phyloP scores from a whole-genome alignment of 2,113 vertebrate genomes.

The Chaetura pelagica region DNA sequence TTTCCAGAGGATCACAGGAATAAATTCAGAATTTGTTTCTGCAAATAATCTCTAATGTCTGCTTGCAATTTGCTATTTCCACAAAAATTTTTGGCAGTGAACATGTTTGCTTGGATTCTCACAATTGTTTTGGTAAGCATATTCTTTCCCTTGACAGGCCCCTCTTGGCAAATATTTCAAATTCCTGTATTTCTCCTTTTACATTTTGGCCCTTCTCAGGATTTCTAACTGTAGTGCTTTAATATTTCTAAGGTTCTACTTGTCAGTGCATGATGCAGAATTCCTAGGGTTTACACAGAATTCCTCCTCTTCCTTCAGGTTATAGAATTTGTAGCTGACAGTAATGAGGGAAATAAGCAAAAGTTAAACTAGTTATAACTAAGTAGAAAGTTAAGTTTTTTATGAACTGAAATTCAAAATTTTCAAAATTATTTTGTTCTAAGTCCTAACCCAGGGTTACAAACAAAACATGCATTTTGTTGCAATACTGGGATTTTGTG shows the following conservation, averaged over 20 bases:
- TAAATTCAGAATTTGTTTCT: not conserved
- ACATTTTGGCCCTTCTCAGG: not conserved
- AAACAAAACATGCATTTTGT: not conserved
- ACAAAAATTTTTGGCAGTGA: constrained; percentile 36
- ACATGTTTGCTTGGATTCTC: constrained; percentile 53
- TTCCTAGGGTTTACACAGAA: not conserved
- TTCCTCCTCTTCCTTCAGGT: not conserved
- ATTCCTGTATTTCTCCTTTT: constrained; percentile 31
- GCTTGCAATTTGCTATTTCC: constrained; percentile 41
- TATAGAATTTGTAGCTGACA: not conserved
- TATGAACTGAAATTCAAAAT: not conserved
- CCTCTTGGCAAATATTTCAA: constrained; percentile 44
- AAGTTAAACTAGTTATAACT: not conserved
- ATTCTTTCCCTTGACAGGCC: constrained; percentile 44
- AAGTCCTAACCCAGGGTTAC: not conserved
- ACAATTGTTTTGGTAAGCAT: constrained; percentile 45
- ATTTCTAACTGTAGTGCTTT: not conserved
- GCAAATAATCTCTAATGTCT: not conserved
- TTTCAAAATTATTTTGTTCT: not conserved
- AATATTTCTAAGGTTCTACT: not conserved
- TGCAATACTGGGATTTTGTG: not conserved
- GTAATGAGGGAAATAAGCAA: not conserved
- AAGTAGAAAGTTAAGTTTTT: not conserved
- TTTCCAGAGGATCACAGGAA: not conserved
- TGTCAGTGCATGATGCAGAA: not conserved